phyloP scores from a whole-genome alignment of 2,797 vertebrate genomes.

The Clarias pachynema region DNA sequence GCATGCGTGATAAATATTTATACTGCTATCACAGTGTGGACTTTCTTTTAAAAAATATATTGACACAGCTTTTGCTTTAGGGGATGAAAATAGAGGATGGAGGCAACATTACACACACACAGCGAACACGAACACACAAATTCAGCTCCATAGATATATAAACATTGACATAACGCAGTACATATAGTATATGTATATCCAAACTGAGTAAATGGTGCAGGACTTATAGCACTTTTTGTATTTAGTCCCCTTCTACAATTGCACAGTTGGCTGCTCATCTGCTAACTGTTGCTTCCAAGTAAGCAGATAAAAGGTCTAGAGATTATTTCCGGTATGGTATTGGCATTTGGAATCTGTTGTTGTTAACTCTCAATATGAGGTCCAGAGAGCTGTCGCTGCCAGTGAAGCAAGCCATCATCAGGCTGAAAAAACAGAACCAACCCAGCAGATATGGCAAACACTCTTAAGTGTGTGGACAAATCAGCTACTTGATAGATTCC shows the following conservation, averaged over 20 bases:
- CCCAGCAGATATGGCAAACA: background rate
- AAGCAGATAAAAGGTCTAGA: too few relatives aligned
- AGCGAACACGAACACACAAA: too few relatives aligned
- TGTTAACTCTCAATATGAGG: too few relatives aligned
- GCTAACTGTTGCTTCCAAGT: too few relatives aligned
- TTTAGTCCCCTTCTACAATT: background rate
- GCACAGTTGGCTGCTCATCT: background rate
- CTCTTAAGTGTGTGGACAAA: background rate
- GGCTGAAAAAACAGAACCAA: too few relatives aligned
- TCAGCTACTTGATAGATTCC: background rate
- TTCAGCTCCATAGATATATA: background rate
- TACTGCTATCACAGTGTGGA: background rate
- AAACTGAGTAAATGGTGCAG: background rate
- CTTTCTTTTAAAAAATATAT: constrained; percentile 2
- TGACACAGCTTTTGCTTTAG: background rate
- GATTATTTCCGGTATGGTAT: too few relatives aligned
- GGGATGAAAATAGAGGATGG: background rate
- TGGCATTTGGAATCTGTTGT: too few relatives aligned
- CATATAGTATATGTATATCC: background rate
- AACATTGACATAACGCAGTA: background rate
- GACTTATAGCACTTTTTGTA: background rate
- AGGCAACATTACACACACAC: background rate
- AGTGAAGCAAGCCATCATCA: too few relatives aligned
- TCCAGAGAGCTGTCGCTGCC: too few relatives aligned
- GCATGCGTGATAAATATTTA: background rate